Percentiles rank a stretch among this genome's conserved stretches.
Conservation (phyloP, 2,113 vertebrate species). For the Ptilonorhynchus violaceus region DNA sequence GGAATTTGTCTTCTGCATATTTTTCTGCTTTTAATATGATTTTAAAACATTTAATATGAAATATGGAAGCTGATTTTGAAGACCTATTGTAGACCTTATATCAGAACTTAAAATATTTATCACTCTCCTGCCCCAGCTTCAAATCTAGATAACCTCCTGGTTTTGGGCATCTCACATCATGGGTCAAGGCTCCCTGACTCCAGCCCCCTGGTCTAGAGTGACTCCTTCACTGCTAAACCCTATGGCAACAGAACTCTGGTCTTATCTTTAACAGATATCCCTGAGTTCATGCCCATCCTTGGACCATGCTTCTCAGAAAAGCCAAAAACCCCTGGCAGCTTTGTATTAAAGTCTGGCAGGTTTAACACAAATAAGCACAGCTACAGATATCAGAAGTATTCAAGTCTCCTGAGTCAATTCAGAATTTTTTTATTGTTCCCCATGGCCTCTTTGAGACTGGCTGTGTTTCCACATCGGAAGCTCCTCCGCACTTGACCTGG, state of each 20-base stretch:
- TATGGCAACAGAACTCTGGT: not conserved
- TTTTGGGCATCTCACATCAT: not conserved
- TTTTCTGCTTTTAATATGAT: not conserved
- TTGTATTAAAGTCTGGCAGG: not conserved
- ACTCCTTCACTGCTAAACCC: not conserved
- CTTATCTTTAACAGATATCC: not conserved
- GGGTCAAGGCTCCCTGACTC: not conserved
- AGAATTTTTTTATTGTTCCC: not conserved
- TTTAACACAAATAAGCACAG: not conserved
- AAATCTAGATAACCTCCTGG: not conserved
- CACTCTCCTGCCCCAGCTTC: not conserved
- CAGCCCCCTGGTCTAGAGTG: not conserved
- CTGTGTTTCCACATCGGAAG: not conserved
- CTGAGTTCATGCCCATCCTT: not conserved
- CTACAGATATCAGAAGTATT: not conserved
- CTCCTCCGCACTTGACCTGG: not conserved
- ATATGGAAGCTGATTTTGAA: not conserved
- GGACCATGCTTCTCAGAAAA: not conserved
- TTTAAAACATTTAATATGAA: not conserved
- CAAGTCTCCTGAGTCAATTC: not conserved
- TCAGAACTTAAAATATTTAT: not conserved
- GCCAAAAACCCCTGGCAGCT: not conserved
- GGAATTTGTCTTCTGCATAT: not conserved
- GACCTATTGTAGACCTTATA: not conserved
- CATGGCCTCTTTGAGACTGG: not conserved